A percentile compares a stretch with the other conserved stretches of the same genome.
Evolutionary conservation across 2,888 invertebrate species (phyloP).

Genomic region (Mayetiola destructor): DNA sequence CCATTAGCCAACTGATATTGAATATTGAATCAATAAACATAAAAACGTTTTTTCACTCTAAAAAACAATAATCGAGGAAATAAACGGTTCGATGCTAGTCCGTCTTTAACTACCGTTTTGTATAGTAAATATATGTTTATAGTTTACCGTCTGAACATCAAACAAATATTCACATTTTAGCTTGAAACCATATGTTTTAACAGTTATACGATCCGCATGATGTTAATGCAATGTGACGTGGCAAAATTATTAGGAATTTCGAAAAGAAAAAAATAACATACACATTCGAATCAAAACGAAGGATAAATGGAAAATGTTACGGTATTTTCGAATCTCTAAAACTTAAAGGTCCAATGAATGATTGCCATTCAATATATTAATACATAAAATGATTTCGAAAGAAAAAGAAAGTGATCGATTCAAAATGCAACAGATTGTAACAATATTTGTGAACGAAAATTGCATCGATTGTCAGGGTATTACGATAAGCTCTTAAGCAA

Average conservation of each 20-base stretch:
- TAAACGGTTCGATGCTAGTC: no score
- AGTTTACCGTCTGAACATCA: no score
- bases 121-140: no score
- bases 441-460: slow-evolving; percentile 5
- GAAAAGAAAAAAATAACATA: neutral
- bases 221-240: neutral
- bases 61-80: no score
- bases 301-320: neutral
- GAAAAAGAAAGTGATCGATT: slow-evolving; percentile 1
- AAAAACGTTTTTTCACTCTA: no score
- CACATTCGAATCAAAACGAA: neutral
- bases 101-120: no score
- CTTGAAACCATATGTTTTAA: slow-evolving; percentile 1
- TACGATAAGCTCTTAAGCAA: slow-evolving; percentile 8
- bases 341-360: no score
- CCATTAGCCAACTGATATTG: no score
- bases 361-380: no score
- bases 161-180: no score
- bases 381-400: no score
- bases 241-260: neutral
- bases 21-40: no score
- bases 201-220: neutral
- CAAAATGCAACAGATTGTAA: neutral
- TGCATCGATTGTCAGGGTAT: neutral
- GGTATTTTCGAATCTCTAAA: neutral